Base-by-base conservation (phyloP, 2,888 invertebrate species). In the Nineta flava region DNA sequence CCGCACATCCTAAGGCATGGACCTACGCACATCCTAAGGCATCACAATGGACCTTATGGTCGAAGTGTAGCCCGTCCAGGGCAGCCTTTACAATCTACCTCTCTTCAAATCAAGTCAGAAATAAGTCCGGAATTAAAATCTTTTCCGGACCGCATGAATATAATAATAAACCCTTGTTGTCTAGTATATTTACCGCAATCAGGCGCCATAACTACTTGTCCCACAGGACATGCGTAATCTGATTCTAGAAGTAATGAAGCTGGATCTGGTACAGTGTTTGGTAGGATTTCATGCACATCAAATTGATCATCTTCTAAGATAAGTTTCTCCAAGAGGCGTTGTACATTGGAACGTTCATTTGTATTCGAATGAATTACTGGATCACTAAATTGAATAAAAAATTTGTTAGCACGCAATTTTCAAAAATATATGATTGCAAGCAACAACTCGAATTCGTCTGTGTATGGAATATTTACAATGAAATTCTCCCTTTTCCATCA, bases 261-360 rank as follows among this genome's bases (percentile, higher is more conserved):
- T 51, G 94, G 88, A 68, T 95, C 94, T 0, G 94, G 92, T 0
- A 91, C 84, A 0, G 94, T 95, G 62, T 94, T 95, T 13, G 95
- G 95, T 48, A 94, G 70, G 59, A 92, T 92, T 61, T 87, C 91
- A 59, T 87, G 79, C 3, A 94, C 93, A 60, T 92, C 92, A 63
- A 94, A 91, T 65, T 92, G 90, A 69, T 91, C 91, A 65, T 92
- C 87, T 70, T 94, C 91, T 53, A 94, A 75, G 56, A 95, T 93
- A 1, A 94, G 74, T 65, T 85, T 86, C 68, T 95, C 88, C 57
- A 96, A 71, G 52, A 95, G 73, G 51, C 80, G 74, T 63, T 91
- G 81, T 0, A 92, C 90, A 49, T 79, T 81, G 2, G 91, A 83
- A 52, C 91, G 76, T 65, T 92, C 90, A 61, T 92, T 91, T 48